These are phyloP conservation scores for Acromyrmex echinatior DNA, from an alignment of 1,140 invertebrate species.

Conservation along the genomic window DNA sequence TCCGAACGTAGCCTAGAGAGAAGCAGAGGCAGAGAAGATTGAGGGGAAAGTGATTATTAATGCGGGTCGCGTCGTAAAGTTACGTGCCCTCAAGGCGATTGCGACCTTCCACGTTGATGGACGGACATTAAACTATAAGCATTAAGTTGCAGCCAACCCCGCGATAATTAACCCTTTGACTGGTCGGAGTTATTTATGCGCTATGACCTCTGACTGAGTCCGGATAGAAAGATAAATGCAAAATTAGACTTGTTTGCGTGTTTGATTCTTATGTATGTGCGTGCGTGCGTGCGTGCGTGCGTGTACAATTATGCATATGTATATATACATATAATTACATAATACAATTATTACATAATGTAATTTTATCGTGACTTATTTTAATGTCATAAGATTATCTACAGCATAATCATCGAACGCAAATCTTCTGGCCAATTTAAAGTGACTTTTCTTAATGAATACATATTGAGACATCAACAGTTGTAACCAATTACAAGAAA, in stretches of 20 bases:
- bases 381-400: too few species aligned
- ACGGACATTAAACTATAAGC: conserved; percentile 54
- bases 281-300: too few species aligned
- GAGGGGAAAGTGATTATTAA: conserved; percentile 60
- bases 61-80: conserved; percentile 68
- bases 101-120: conserved; percentile 64
- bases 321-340: too few species aligned
- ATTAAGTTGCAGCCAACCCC: conserved; percentile 11
- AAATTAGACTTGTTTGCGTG: conserved; percentile 23
- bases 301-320: too few species aligned
- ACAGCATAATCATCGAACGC: too few species aligned
- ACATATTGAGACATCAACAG: too few species aligned
- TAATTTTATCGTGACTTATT: too few species aligned
- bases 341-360: too few species aligned
- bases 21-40: not conserved
- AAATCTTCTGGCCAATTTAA: too few species aligned
- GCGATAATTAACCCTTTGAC: conserved; percentile 54
- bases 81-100: conserved; percentile 63
- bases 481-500: too few species aligned
- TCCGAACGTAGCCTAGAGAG: not conserved
- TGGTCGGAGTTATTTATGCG: conserved; percentile 29
- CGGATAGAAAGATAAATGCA: not conserved
- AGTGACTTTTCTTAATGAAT: too few species aligned
- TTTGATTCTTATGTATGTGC: not conserved
- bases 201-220: not conserved